These are phyloP conservation scores for Drosophila monieri DNA, from an alignment of 2,888 invertebrate species.

Conservation along the genomic window DNA sequence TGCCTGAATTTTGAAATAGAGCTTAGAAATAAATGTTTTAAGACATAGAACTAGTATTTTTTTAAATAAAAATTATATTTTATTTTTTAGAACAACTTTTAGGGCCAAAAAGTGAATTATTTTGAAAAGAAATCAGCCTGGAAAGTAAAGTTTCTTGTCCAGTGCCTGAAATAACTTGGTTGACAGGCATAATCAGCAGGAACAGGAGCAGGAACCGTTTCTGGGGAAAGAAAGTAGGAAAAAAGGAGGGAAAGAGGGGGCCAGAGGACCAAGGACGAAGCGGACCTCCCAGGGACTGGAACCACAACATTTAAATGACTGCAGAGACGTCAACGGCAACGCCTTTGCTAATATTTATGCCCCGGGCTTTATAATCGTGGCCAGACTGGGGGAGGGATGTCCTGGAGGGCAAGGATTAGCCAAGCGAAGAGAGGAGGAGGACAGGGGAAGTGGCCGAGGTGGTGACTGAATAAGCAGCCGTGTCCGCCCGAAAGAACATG, in stretches of 20 bases:
- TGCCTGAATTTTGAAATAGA: no score
- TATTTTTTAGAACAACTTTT: no score
- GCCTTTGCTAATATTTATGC: conserved; percentile 76
- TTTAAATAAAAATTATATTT: no score
- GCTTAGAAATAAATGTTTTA: no score
- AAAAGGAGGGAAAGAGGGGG: neutral
- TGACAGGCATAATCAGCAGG: conserved; percentile 36
- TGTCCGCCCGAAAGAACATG: conserved; percentile 30
- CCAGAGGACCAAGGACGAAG: neutral
- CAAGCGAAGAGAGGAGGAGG: neutral
- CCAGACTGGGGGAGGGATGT: conserved; percentile 12
- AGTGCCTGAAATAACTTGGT: conserved; percentile 19
- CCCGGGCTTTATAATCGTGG: conserved; percentile 56
- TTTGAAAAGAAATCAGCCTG: neutral
- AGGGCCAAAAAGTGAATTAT: no score
- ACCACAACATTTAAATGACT: conserved; percentile 73
- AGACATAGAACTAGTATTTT: no score
- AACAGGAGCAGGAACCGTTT: neutral
- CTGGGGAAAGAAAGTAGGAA: neutral
- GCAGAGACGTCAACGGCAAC: conserved; percentile 60
- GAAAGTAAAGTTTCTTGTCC: neutral
- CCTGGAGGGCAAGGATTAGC: conserved; percentile 9
- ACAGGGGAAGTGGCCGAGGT: no score
- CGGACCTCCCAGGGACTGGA: conserved; percentile 7
- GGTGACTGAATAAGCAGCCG: conserved; percentile 4